Evolutionary conservation across 2,888 invertebrate genomes (phyloP).

Genomic region (Dryococelus australis): DNA sequence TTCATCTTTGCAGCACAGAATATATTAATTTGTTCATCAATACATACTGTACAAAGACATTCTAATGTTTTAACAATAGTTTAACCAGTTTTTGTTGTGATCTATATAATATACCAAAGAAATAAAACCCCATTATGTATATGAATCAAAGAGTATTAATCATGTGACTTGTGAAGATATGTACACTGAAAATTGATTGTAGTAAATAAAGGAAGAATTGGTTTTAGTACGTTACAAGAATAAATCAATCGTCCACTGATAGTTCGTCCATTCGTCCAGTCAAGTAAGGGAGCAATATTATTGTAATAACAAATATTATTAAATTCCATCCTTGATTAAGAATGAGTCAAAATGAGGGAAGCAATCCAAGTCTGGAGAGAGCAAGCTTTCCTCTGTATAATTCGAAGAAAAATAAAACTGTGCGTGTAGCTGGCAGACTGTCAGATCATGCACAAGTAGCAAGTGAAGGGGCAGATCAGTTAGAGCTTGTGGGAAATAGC

Average conservation of each 20-base stretch:
- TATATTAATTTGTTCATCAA: constrained; percentile 37
- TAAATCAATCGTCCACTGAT: constrained; percentile 28
- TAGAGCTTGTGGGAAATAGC: constrained; percentile 7
- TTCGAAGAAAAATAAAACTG: constrained; percentile 39
- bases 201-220: neutral
- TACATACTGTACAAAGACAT: constrained; percentile 32
- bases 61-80: constrained; percentile 40
- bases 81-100: constrained; percentile 34
- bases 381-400: constrained; percentile 41
- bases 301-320: neutral
- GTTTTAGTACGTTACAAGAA: constrained; percentile 21
- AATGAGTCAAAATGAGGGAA: constrained; percentile 44
- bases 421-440: neutral
- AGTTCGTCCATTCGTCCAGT: constrained; percentile 35
- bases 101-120: constrained; percentile 40
- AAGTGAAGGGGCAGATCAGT: neutral
- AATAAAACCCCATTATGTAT: constrained; percentile 35
- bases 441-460: neutral
- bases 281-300: constrained; percentile 28
- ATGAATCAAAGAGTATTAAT: neutral
- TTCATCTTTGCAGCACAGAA: constrained; percentile 34
- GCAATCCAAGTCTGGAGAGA: constrained; percentile 39
- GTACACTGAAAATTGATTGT: neutral
- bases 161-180: neutral
- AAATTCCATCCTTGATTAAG: constrained; percentile 32